Evolutionary conservation across 2,888 invertebrate species (phyloP).

Genomic region (Pyralis farinalis): DNA sequence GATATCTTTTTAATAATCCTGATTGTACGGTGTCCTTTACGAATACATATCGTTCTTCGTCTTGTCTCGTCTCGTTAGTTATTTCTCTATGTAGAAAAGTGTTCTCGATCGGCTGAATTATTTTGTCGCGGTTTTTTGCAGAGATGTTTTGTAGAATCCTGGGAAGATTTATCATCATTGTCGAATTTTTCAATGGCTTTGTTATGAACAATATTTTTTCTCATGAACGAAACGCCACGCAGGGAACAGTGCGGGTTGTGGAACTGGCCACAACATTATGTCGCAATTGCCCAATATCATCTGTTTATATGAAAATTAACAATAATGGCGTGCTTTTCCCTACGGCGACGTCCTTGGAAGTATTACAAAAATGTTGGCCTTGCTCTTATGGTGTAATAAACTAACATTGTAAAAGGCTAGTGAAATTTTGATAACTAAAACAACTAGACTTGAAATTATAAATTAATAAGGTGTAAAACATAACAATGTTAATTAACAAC

Average conservation of each 20-base stretch:
- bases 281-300: not conserved
- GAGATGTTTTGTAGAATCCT: not conserved
- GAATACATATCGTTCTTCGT: slow-evolving; percentile 72
- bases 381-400: slow-evolving; percentile 68
- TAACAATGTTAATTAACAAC: slow-evolving; percentile 38
- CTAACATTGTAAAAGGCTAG: slow-evolving; percentile 77
- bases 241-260: not conserved
- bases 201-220: not conserved
- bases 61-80: slow-evolving; percentile 52
- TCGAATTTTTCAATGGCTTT: not conserved
- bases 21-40: slow-evolving; percentile 46
- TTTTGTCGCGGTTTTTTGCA: slow-evolving; percentile 26
- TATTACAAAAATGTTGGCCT: slow-evolving; percentile 62
- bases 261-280: not conserved
- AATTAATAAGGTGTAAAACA: slow-evolving; percentile 58
- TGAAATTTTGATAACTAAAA: slow-evolving; percentile 78
- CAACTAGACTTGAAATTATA: slow-evolving; percentile 71
- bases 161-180: not conserved
- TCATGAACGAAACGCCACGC: not conserved
- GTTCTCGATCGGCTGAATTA: slow-evolving; percentile 38
- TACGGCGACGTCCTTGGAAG: slow-evolving; percentile 38
- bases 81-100: slow-evolving; percentile 39
- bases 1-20: too few relatives aligned
- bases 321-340: slow-evolving; percentile 26
- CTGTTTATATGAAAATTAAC: not conserved